phyloP scores from a whole-genome alignment of 2,797 vertebrate genomes.

The Synanceia verrucosa region DNA sequence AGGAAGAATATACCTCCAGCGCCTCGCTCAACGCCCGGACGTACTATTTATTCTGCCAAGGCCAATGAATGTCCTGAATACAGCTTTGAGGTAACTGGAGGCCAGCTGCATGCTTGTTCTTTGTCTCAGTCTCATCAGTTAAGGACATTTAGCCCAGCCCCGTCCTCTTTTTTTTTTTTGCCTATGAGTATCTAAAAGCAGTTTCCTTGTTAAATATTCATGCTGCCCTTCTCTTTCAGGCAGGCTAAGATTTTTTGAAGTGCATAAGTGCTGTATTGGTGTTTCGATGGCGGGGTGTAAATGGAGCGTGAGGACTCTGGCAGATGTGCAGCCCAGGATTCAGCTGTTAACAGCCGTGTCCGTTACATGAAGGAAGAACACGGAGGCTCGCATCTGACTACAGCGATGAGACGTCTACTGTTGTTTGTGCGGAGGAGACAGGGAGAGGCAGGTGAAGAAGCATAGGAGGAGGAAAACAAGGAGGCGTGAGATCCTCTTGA shows the following conservation, averaged over 20 bases:
- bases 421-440: constrained; percentile 34
- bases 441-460: background rate
- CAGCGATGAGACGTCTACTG: constrained; percentile 32
- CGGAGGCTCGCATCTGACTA: background rate
- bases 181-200: constrained; percentile 58
- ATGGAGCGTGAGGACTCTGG: constrained; percentile 57
- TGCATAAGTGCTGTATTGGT: constrained; percentile 62
- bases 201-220: constrained; percentile 75
- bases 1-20: constrained; percentile 18
- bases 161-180: background rate
- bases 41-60: constrained; percentile 39
- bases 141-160: constrained; percentile 41
- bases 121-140: constrained; percentile 46
- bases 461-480: constrained; percentile 11
- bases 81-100: constrained; percentile 28
- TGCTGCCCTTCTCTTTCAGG: constrained; percentile 63
- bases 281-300: constrained; percentile 50
- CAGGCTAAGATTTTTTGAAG: constrained; percentile 50
- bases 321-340: constrained; percentile 50
- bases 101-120: constrained; percentile 6
- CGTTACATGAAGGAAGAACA: constrained; percentile 36
- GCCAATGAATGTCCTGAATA: constrained; percentile 27
- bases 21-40: background rate
- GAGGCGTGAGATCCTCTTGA: constrained; percentile 50
- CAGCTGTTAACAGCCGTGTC: constrained; percentile 49